A percentile compares a stretch with the other conserved stretches of the same genome.
phyloP scores from a whole-genome alignment of 2,113 vertebrate genomes.

The Sinocyclocheilus anshuiensis region DNA sequence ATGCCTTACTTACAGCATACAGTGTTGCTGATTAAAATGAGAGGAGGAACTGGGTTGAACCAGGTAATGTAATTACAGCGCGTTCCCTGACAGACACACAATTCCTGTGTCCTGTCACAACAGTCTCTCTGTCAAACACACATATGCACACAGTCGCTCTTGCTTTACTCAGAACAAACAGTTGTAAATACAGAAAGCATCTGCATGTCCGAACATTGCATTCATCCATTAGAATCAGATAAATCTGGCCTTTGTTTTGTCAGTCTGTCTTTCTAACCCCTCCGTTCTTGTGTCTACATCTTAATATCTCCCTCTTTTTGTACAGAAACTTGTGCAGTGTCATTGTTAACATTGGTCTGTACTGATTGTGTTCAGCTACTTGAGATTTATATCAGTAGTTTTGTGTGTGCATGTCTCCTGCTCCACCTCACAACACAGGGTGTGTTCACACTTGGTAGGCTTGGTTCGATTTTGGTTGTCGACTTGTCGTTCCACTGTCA shows the following conservation, averaged over 20 bases:
- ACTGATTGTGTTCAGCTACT: conserved; percentile 19
- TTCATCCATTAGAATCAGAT: conserved; percentile 15
- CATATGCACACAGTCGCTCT: not conserved
- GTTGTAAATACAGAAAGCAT: not conserved
- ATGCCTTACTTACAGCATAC: conserved; percentile 36
- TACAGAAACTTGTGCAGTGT: not conserved
- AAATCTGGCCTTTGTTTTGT: conserved; percentile 25
- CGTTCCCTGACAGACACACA: not conserved
- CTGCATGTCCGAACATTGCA: not conserved
- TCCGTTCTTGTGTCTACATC: not conserved
- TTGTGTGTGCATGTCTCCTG: not conserved
- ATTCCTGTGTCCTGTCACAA: not conserved
- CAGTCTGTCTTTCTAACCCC: not conserved
- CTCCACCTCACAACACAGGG: not conserved
- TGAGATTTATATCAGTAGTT: conserved; percentile 28
- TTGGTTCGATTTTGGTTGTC: no score
- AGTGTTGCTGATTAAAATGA: conserved; percentile 23
- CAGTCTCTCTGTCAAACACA: not conserved
- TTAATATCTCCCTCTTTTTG: not conserved
- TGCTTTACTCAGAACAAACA: not conserved
- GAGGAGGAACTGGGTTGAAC: conserved; percentile 33
- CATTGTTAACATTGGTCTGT: not conserved
- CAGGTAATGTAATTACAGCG: conserved; percentile 42
- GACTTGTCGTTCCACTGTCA: no score
- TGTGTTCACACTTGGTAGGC: no score